Percentiles rank a stretch among this genome's conserved stretches.
Conservation (phyloP, 2,797 vertebrate genomes). For the Amblyraja radiata region DNA sequence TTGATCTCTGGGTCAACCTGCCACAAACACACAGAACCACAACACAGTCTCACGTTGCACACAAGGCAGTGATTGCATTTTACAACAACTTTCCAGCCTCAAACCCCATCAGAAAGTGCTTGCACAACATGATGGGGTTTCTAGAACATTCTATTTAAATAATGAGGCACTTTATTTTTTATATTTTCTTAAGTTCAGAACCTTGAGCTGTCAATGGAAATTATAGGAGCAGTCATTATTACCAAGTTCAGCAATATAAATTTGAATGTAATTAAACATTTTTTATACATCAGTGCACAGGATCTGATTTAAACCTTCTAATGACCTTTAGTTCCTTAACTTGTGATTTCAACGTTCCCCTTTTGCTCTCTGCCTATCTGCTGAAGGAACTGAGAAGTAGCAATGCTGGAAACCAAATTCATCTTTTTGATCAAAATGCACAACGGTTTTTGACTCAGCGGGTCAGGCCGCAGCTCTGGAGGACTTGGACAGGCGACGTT, state of each 20-base stretch:
- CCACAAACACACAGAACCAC: no score
- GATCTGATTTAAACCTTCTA: conserved; percentile 16
- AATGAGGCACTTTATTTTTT: not conserved
- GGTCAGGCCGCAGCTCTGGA: no score
- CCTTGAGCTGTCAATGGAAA: not conserved
- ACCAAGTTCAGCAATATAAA: not conserved
- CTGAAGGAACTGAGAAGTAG: not conserved
- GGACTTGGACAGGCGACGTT: no score
- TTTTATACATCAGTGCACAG: conserved; percentile 4
- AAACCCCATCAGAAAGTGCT: no score
- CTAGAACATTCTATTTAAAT: not conserved
- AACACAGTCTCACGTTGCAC: no score
- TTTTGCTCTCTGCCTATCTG: not conserved
- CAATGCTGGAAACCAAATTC: not conserved
- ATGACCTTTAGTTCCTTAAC: not conserved
- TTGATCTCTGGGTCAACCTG: no score
- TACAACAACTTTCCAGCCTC: no score
- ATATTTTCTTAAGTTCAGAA: not conserved
- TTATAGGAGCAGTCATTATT: conserved; percentile 1
- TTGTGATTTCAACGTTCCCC: not conserved
- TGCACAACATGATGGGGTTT: no score
- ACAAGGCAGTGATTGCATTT: no score
- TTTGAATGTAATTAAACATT: conserved; percentile 2
- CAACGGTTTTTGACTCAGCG: no score
- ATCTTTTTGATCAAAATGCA: not conserved